phyloP scores from a whole-genome alignment of 2,113 vertebrate genomes.

The Synchiropus splendidus region DNA sequence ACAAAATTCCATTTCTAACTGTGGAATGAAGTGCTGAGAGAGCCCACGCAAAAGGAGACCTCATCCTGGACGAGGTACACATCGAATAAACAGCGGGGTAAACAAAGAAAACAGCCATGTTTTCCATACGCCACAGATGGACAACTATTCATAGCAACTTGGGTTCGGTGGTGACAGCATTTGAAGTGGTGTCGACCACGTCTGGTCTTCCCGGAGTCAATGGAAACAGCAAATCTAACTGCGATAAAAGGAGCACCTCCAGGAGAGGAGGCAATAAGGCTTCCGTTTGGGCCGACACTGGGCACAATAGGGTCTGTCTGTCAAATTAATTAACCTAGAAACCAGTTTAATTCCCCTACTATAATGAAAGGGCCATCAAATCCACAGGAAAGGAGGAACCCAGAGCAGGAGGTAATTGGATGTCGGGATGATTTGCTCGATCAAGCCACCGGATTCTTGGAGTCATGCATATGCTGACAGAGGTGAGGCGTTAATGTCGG shows the following conservation, averaged over 20 bases:
- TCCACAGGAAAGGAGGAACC: slow-evolving; percentile 45
- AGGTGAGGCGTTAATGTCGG: slow-evolving; percentile 51
- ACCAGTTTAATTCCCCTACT: slow-evolving; percentile 49
- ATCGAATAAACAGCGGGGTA: slow-evolving; percentile 15
- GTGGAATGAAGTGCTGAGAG: slow-evolving; percentile 17
- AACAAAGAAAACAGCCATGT: slow-evolving; percentile 17
- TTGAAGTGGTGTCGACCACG: slow-evolving; percentile 38
- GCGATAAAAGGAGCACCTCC: slow-evolving; percentile 57
- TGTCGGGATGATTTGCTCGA: slow-evolving; percentile 59
- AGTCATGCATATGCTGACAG: slow-evolving; percentile 42
- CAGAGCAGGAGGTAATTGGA: slow-evolving; percentile 53
- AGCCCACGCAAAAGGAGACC: slow-evolving; percentile 10
- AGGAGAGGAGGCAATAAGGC: slow-evolving; percentile 48
- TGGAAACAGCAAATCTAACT: slow-evolving; percentile 35
- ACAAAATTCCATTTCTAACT: slow-evolving; percentile 32
- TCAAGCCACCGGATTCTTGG: slow-evolving; percentile 33
- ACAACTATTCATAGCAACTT: slow-evolving; percentile 21
- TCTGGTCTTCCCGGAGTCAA: slow-evolving; percentile 47
- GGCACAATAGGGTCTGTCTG: slow-evolving; percentile 57
- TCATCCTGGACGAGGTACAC: slow-evolving; percentile 2
- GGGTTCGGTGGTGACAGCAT: slow-evolving; percentile 18
- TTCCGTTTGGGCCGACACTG: slow-evolving; percentile 45
- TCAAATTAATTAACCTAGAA: slow-evolving; percentile 66
- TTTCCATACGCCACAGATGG: slow-evolving; percentile 10
- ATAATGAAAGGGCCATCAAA: slow-evolving; percentile 37